Evolutionary conservation across 2,113 vertebrate genomes (phyloP), one percentile per base, ranked within the genome.

Genomic region (Leptodactylus fuscus): DNA sequence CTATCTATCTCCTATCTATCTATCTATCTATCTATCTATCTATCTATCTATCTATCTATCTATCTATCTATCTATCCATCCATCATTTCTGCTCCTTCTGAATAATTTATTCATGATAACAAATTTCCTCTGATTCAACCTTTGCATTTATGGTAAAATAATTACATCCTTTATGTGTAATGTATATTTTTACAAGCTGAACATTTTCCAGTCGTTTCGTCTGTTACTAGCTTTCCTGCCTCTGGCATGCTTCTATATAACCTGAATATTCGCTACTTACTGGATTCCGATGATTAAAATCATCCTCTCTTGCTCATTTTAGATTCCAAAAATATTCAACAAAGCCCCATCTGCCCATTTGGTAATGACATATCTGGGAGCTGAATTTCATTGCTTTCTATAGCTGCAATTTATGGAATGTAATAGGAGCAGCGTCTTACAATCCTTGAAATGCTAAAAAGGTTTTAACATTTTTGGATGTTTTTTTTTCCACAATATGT

Each of bases 121-220:
- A 41, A 60, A 60, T 44, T 80, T 15, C 2, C 29, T n/a, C 36
- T 60, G 5, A 44, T 62, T 16, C 12, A 44, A 79, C 60, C 8
- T 58, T 36, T 62, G 15, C 60, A 60, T 60, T 16, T 44, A 27
- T 44, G 36, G 38, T 80, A 62, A 62, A 80, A 55, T 62, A 80
- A 80, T 80, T 55, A 62, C 41, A 80, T 41, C 22, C 36, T 75
- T 79, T 79, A 79, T 79, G 76, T 58, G 51, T 58, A 79, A 38
- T 79, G 51, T 79, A 79, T 79, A 79, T 41, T 79, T 79, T 79
- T 79, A 79, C 53, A 79, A 58, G 20, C 24, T 46, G 60, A 81
- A 81, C 60, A 67, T 81, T 81, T 81, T 44, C 58, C 38, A 41
- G 41, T 51, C 44, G 22, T 81, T 69, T 81, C 80, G n/a, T n/a